Conservation (phyloP, 37 sponge, comb jelly and placozoan genomes). For the Eunapius fragilis region DNA sequence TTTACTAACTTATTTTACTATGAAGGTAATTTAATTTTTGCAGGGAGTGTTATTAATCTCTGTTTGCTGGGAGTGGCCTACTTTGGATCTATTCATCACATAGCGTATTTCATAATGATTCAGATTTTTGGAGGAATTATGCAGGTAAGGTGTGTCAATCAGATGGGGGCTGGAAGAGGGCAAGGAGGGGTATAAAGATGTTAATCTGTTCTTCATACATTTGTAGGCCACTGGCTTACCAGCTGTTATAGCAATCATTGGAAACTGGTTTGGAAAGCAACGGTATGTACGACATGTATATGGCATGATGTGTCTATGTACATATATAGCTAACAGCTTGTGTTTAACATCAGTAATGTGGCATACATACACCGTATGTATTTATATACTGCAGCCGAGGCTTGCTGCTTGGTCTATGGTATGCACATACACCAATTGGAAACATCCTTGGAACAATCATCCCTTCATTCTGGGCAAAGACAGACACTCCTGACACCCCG, state of each 20-base stretch:
- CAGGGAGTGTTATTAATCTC: conserved; percentile 58
- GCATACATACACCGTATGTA: no score
- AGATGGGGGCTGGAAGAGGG: no score
- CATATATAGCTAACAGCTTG: not conserved
- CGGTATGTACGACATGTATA: conserved; percentile 43
- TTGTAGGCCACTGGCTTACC: conserved; percentile 75
- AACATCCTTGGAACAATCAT: conserved; percentile 54
- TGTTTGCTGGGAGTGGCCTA: conserved; percentile 79
- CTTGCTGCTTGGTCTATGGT: conserved; percentile 53
- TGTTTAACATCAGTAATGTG: not conserved
- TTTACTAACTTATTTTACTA: no score
- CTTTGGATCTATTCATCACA: conserved; percentile 76
- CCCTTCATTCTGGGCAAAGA: conserved; percentile 25
- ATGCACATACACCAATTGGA: conserved; percentile 44
- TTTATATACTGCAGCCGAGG: conserved; percentile 36
- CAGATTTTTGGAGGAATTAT: conserved; percentile 82
- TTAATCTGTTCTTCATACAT: not conserved
- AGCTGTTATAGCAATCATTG: conserved; percentile 66
- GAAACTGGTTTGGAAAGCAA: conserved; percentile 77
- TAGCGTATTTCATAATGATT: conserved; percentile 83
- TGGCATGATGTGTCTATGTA: not conserved
- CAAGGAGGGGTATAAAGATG: no score
- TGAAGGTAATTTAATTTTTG: no score
- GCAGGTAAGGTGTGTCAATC: conserved; percentile 30
- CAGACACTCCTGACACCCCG: not conserved